phyloP scores from a whole-genome alignment of 2,113 vertebrate species.

The Archilochus colubris region DNA sequence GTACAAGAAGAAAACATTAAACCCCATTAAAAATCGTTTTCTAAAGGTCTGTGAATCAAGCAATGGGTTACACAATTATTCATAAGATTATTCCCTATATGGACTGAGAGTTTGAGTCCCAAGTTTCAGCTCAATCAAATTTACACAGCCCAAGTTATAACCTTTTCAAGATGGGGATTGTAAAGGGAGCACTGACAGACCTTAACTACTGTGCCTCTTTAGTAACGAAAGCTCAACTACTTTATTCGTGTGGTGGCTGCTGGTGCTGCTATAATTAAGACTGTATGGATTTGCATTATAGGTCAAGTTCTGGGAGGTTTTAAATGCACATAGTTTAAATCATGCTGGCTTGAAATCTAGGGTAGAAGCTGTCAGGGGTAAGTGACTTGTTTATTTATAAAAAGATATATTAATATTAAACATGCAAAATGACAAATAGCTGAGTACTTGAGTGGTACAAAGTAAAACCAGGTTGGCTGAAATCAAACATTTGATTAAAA shows the following conservation, averaged over 20 bases:
- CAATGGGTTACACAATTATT: conserved; percentile 70
- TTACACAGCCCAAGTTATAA: conserved; percentile 78
- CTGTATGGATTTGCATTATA: conserved; percentile 77
- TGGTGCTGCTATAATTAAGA: conserved; percentile 77
- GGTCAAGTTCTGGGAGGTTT: conserved; percentile 76
- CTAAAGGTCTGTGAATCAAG: conserved; percentile 55
- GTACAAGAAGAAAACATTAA: conserved; percentile 73
- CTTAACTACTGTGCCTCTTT: conserved; percentile 75
- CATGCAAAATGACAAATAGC: background rate
- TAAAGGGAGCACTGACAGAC: conserved; percentile 75
- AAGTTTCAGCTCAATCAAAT: conserved; percentile 74
- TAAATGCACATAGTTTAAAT: conserved; percentile 72
- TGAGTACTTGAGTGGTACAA: background rate
- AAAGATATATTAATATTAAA: background rate
- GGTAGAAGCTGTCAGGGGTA: conserved; percentile 42
- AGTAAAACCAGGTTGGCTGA: conserved; percentile 47
- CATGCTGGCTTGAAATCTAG: conserved; percentile 53
- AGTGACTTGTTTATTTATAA: conserved; percentile 27
- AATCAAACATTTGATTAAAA: conserved; percentile 39
- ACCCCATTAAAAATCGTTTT: conserved; percentile 71
- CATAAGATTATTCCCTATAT: conserved; percentile 75
- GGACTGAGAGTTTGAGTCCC: conserved; percentile 73
- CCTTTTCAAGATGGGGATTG: conserved; percentile 77
- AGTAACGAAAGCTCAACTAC: conserved; percentile 70
- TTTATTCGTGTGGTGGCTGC: conserved; percentile 67